Evolutionary conservation across 2,888 invertebrate genomes (phyloP), one percentile per base, ranked within the genome.

Genomic region (Drosophila dives): DNA sequence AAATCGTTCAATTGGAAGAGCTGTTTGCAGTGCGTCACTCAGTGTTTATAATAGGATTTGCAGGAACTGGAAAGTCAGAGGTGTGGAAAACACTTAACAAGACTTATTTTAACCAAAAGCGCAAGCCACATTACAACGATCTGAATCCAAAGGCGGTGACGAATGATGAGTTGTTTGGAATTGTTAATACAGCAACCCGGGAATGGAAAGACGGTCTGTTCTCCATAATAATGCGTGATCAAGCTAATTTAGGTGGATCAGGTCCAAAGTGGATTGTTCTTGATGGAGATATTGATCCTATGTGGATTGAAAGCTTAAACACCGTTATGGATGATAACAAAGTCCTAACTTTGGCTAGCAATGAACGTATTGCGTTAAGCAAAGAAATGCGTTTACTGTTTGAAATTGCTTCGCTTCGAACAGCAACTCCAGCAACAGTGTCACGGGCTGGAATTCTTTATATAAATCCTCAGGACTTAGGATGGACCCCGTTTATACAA

Each of bases 261-360:
- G 96, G 96, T 0, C 96, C 97, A 0, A 98, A 98, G 92, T 99
- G 99, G 99, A 98, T 99, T 84, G 97, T 99, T 11, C 94, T 98
- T 54, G 99, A 99, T 92, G 98, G 99, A 23, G 98, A 99, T 91
- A 98, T 99, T 83, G 98, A 99, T 94, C 98, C 98, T 1, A 98
- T 98, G 98, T 99, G 98, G 99, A 99, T 99, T 89, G 98, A 99
- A 93, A 98, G 98, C 38, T 94, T 99, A 34, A 99, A 99, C 91
- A 99, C 98, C 4, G 95, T 99, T 23, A 99, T 99, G 98, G 99
- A 99, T 92, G 99, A 99, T 91, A 99, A 99, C 92, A 99, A 99
- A 94, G 96, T 96, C 7, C 92, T 99, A 75, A 99, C 98, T 0
- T 93, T 99, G 81, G 98, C 98, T 8, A 98, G 98, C 92, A 98